Percentiles rank a stretch among this genome's conserved stretches.
Evolutionary conservation across 2,797 vertebrate species (phyloP).

Genomic region (Acrossocheilus fasciatus): DNA sequence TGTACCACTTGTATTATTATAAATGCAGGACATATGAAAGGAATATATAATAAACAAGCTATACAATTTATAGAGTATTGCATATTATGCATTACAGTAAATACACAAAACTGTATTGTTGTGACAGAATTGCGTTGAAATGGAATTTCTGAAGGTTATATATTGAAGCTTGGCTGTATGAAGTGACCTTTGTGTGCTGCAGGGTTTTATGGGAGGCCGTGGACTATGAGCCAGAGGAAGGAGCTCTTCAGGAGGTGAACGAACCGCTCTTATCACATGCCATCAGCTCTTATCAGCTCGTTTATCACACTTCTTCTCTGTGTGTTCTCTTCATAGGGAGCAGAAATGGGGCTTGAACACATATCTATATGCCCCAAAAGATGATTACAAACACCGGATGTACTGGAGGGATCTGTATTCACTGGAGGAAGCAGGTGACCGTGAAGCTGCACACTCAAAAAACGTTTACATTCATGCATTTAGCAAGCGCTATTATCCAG

Average conservation of each 20-base stretch:
- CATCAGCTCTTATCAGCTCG: background rate
- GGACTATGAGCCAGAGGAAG: conserved; percentile 98
- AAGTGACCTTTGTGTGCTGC: conserved; percentile 62
- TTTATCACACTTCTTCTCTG: background rate
- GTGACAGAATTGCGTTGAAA: background rate
- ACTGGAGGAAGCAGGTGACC: conserved; percentile 91
- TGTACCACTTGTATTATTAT: background rate
- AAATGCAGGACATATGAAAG: background rate
- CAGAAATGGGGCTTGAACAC: conserved; percentile 97
- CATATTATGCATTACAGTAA: background rate
- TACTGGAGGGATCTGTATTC: conserved; percentile 99
- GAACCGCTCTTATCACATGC: conserved; percentile 12
- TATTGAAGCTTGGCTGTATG: background rate
- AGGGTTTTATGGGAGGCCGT: conserved; percentile 99
- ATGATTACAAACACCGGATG: conserved; percentile 99
- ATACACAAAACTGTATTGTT: background rate
- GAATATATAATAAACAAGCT: background rate
- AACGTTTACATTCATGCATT: background rate
- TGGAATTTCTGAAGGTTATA: too few relatives aligned
- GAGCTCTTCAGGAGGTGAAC: conserved; percentile 93
- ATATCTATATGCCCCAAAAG: conserved; percentile 97
- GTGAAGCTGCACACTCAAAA: too few relatives aligned
- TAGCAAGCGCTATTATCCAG: background rate
- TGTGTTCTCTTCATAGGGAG: conserved; percentile 77
- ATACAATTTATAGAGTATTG: background rate